Percentiles rank a stretch among this genome's conserved stretches.
Evolutionary conservation across 2,888 invertebrate genomes (phyloP).

Genomic region (Nymphalis polychloros): DNA sequence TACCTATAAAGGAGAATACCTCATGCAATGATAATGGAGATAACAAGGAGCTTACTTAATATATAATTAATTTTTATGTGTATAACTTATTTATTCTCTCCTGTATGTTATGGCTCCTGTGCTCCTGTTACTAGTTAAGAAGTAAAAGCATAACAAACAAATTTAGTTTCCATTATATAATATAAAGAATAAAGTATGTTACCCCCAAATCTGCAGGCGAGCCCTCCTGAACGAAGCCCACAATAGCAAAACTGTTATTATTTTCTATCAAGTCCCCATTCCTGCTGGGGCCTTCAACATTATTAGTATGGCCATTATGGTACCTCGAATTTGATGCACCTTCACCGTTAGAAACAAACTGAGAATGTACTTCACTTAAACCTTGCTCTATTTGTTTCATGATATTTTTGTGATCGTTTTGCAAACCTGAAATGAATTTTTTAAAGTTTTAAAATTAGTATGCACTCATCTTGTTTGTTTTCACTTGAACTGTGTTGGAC

Average conservation of each 20-base stretch:
- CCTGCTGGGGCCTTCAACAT: background rate
- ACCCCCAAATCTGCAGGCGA: slow-evolving; percentile 93
- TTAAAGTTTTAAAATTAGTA: background rate
- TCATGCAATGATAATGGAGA: too few species aligned
- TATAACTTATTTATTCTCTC: too few species aligned
- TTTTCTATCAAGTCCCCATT: slow-evolving; percentile 9
- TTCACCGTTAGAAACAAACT: slow-evolving; percentile 43
- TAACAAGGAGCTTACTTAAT: too few species aligned
- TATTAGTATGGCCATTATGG: background rate
- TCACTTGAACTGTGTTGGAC: too few species aligned
- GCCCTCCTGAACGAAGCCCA: slow-evolving; percentile 86
- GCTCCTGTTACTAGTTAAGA: too few species aligned
- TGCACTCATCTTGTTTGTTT: too few species aligned
- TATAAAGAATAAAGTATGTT: slow-evolving; percentile 51
- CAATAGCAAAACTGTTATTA: slow-evolving; percentile 81
- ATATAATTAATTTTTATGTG: too few species aligned
- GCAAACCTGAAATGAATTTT: slow-evolving; percentile 82
- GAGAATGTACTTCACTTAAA: slow-evolving; percentile 84
- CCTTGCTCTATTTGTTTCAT: slow-evolving; percentile 92
- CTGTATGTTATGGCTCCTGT: too few species aligned
- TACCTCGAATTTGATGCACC: background rate
- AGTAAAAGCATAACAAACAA: too few species aligned
- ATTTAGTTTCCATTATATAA: too few species aligned
- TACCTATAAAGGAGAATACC: too few species aligned
- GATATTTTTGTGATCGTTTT: slow-evolving; percentile 92